Percentiles rank a stretch among this genome's conserved stretches.
Evolutionary conservation across 2,113 vertebrate species (phyloP).

Genomic region (Lanius ludovicianus): DNA sequence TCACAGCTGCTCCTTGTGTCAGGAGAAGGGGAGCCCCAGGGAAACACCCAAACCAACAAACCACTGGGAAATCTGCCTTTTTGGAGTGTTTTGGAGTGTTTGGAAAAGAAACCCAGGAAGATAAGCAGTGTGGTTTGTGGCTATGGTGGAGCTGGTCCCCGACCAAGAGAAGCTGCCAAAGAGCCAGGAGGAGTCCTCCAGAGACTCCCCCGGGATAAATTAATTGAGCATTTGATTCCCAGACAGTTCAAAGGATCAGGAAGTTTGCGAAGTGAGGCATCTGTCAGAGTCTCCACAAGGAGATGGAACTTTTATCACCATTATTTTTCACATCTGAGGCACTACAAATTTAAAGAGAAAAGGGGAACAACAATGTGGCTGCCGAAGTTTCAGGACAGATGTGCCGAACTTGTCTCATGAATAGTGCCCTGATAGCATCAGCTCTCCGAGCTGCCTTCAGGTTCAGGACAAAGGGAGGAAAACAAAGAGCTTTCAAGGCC

Average conservation of each 20-base stretch:
- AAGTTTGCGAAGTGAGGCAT: neutral
- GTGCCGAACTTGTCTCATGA: neutral
- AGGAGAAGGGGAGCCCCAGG: neutral
- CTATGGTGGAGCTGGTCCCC: neutral
- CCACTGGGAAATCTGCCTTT: neutral
- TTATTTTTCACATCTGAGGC: neutral
- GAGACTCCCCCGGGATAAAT: neutral
- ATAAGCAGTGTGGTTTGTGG: neutral
- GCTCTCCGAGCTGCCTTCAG: neutral
- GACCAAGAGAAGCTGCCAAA: neutral
- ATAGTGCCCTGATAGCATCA: neutral
- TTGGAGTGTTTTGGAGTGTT: accelerated
- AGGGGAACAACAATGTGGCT: neutral
- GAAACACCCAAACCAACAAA: neutral
- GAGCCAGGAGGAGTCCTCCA: neutral
- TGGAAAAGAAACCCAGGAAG: neutral
- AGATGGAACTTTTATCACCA: neutral
- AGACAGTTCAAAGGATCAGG: neutral
- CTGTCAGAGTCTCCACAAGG: neutral
- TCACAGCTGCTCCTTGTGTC: neutral
- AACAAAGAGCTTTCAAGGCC: constrained; percentile 16
- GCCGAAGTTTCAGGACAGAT: neutral
- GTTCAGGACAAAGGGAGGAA: constrained; percentile 21
- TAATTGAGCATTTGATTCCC: neutral
- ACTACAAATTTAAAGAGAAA: neutral